These are phyloP conservation scores for Nephrotoma flavescens DNA, from an alignment of 2,888 invertebrate genomes.

Conservation along the genomic window DNA sequence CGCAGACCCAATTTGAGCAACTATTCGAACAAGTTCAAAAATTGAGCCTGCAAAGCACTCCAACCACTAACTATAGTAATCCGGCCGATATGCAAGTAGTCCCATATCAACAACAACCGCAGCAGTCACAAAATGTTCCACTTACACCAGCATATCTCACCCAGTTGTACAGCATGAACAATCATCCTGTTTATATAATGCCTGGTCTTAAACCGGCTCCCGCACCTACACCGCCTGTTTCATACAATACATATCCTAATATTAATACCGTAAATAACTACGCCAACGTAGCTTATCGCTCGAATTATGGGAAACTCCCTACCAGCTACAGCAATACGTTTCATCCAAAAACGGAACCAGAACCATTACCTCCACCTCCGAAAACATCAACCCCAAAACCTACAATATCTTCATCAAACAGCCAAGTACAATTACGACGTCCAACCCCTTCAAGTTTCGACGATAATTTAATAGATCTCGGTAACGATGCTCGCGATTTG, in stretches of 20 bases:
- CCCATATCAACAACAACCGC: slow-evolving; percentile 15
- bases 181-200: neutral
- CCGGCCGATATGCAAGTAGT: slow-evolving; percentile 18
- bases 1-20: neutral
- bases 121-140: slow-evolving; percentile 18
- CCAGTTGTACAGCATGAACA: slow-evolving; percentile 26
- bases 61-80: neutral
- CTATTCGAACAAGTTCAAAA: neutral
- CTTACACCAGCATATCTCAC: slow-evolving; percentile 26
- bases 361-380: neutral
- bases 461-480: slow-evolving; percentile 8
- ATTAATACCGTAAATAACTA: slow-evolving; percentile 19
- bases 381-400: neutral
- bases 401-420: neutral
- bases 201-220: neutral
- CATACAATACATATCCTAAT: slow-evolving; percentile 14
- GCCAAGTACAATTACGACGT: neutral
- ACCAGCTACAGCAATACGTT: neutral
- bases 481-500: neutral
- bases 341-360: slow-evolving; percentile 5
- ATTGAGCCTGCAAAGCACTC: neutral
- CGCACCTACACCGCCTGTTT: slow-evolving; percentile 10
- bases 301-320: neutral
- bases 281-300: neutral
- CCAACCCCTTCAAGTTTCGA: slow-evolving; percentile 29